Percentiles rank a stretch among this genome's conserved stretches.
Conservation (phyloP, 1,140 invertebrate genomes). For the Coelopa frigida region DNA sequence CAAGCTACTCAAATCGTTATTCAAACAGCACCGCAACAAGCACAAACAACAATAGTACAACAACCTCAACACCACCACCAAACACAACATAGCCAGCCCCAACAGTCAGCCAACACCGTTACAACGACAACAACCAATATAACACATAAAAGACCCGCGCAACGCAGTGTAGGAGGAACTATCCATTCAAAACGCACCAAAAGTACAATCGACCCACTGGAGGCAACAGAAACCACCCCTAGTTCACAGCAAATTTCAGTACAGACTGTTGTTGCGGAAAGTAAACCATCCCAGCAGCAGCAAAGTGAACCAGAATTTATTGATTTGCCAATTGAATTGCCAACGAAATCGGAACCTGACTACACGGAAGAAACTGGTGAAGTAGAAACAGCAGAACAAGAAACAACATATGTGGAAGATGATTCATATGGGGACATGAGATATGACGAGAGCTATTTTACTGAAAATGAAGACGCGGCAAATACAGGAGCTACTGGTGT, state of each 20-base stretch:
- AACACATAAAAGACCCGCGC: slow-evolving; percentile 35
- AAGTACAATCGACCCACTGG: slow-evolving; percentile 18
- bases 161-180: slow-evolving; percentile 23
- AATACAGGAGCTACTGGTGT: slow-evolving; percentile 8
- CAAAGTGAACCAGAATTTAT: slow-evolving; percentile 17
- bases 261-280: slow-evolving; percentile 29
- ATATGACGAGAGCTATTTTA: slow-evolving; percentile 44
- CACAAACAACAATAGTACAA: no score
- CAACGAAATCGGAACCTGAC: slow-evolving; percentile 44
- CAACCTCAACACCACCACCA: slow-evolving; percentile 13
- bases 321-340: slow-evolving; percentile 32
- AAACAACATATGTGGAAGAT: slow-evolving; percentile 43
- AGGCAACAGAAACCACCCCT: slow-evolving; percentile 9
- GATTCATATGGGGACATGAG: slow-evolving; percentile 44
- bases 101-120: slow-evolving; percentile 9
- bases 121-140: slow-evolving; percentile 33
- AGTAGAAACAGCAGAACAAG: slow-evolving; percentile 30
- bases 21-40: slow-evolving; percentile 31
- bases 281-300: slow-evolving; percentile 17
- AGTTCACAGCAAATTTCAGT: slow-evolving; percentile 32
- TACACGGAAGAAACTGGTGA: slow-evolving; percentile 41
- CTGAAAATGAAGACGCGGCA: slow-evolving; percentile 38
- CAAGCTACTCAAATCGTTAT: slow-evolving; percentile 40
- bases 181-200: slow-evolving; percentile 17
- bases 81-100: slow-evolving; percentile 21